Evolutionary conservation across 2,888 invertebrate species (phyloP).

Genomic region (Embidobia sp.): DNA sequence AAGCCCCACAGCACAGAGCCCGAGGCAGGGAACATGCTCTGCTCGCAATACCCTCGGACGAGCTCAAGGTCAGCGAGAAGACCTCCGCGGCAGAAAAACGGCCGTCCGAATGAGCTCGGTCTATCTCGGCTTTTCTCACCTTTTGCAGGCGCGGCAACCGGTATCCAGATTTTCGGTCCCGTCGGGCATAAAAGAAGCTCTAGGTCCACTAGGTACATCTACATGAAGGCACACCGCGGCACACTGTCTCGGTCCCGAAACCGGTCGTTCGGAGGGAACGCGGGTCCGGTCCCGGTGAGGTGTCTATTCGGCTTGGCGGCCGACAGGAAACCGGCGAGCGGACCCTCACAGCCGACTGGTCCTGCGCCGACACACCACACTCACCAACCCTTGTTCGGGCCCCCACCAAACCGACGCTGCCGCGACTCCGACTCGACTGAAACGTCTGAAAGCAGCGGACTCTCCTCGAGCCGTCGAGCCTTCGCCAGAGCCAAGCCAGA

Average conservation of each 20-base stretch:
- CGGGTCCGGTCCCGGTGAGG: too few relatives aligned
- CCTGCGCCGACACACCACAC: slow-evolving; percentile 72
- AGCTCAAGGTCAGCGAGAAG: slow-evolving; percentile 27
- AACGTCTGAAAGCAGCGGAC: too few relatives aligned
- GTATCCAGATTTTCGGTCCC: slow-evolving; percentile 51
- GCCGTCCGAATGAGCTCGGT: slow-evolving; percentile 5
- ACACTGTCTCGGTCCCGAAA: slow-evolving; percentile 52
- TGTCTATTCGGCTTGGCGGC: too few relatives aligned
- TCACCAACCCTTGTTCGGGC: slow-evolving; percentile 72
- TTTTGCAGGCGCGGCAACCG: slow-evolving; percentile 31
- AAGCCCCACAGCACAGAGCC: neutral
- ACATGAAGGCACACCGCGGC: slow-evolving; percentile 45
- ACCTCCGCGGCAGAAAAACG: slow-evolving; percentile 26
- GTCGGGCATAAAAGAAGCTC: slow-evolving; percentile 19
- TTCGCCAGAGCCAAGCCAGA: slow-evolving; percentile 67
- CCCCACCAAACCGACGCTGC: slow-evolving; percentile 71
- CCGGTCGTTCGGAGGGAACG: slow-evolving; percentile 14
- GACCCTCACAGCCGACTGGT: slow-evolving; percentile 46
- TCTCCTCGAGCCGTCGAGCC: slow-evolving; percentile 46
- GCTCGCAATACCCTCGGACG: slow-evolving; percentile 14
- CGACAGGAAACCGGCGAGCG: neutral
- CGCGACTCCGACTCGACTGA: slow-evolving; percentile 65
- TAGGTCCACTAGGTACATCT: too few relatives aligned
- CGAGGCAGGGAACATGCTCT: neutral
- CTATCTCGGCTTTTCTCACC: slow-evolving; percentile 33